phyloP scores from a whole-genome alignment of 2,797 vertebrate genomes.

The Simalia tracyae region DNA sequence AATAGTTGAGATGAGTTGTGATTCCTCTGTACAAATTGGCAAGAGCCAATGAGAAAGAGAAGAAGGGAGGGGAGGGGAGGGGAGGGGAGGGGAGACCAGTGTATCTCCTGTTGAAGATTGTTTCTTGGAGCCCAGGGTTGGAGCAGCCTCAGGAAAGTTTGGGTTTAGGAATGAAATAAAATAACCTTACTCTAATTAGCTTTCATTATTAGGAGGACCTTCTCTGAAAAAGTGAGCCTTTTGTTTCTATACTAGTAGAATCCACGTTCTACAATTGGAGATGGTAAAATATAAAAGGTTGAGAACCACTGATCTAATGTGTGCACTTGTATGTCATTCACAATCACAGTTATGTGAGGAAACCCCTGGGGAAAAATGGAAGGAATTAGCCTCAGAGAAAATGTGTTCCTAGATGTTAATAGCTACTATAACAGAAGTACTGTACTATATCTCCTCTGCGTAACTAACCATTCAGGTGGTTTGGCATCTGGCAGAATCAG shows the following conservation, averaged over 20 bases:
- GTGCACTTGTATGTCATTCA: not conserved
- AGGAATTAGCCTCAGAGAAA: not conserved
- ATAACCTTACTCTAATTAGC: not conserved
- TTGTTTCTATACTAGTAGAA: not conserved
- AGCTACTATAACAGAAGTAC: no score
- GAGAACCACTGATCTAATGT: not conserved
- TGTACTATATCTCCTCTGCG: no score
- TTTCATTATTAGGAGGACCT: not conserved
- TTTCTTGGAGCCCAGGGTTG: not conserved
- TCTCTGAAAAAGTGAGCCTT: not conserved
- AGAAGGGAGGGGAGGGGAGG: not conserved
- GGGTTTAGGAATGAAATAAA: not conserved
- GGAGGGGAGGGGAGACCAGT: not conserved
- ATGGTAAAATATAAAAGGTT: not conserved
- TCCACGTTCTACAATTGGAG: not conserved
- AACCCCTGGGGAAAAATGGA: not conserved
- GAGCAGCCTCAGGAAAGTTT: not conserved
- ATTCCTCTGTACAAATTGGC: not conserved
- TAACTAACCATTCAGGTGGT: not conserved
- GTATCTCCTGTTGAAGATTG: not conserved
- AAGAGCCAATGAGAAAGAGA: not conserved
- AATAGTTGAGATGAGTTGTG: not conserved
- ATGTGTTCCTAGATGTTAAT: no score
- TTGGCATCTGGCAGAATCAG: not conserved
- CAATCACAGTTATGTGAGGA: not conserved